Evolutionary conservation across 2,113 vertebrate genomes (phyloP), one percentile per base, ranked within the genome.

Genomic region (Equus przewalskii): DNA sequence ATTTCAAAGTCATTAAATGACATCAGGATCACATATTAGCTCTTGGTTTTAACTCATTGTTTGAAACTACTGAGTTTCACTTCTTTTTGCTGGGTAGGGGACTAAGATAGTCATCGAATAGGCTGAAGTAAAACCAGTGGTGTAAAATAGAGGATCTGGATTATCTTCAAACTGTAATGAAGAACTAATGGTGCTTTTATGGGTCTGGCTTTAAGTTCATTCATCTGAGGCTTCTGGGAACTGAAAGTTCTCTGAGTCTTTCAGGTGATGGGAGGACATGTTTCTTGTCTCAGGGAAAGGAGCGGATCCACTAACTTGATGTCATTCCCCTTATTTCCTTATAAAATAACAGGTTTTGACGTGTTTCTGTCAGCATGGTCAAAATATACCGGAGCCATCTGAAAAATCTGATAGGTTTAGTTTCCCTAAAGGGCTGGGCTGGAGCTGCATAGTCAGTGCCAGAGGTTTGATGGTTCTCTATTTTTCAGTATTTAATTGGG

Each of bases 21-120:
- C 2, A 28, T 88, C 46, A 75, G 49, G 58, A 73, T 81, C 60
- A 83, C 12, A 28, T 49, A 58, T 60, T 78, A 46, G 26, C 7
- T 96, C 75, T 89, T 91, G 65, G 49, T 67, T 96, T 96, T 75
- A 95, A 86, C 11, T 70, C 60, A 87, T 49, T 78, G 11, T 89
- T 89, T 92, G 41, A 96, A 92, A 82, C 22, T 92, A 10, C 4
- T 87, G 60, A 79, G n/a, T 92, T 92, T 95, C 18, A 94, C 19
- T 76, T 94, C 33, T 94, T 49, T 85, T 88, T 78, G 80, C 11
- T 41, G 54, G 18, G 12, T 78, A 86, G 44, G 83, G 22, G 15
- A 73, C 54, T 49, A 93, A 90, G 22, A 51, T 41, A 89, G 21
- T 18, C 18, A 95, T 91, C 67, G 83, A 79, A 49, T 22, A 44